These are phyloP conservation scores for Halocynthia roretzi DNA, from an alignment of 23 tunicate species.

Conservation along the genomic window DNA sequence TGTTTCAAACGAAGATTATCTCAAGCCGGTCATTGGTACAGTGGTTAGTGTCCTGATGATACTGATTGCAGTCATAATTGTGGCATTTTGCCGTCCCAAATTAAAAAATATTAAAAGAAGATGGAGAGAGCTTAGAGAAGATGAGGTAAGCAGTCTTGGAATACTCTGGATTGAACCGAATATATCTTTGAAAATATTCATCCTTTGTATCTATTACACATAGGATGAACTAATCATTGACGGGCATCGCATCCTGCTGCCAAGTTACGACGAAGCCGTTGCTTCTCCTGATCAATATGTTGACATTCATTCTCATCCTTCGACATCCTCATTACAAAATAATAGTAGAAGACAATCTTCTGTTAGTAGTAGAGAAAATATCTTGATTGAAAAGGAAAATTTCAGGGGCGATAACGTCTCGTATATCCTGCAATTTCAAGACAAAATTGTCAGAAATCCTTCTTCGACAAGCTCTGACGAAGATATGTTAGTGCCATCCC, in stretches of 20 bases:
- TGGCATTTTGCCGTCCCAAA: constrained; percentile 76
- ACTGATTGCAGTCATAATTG: constrained; percentile 40
- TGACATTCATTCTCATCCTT: not conserved
- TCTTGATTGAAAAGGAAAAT: too few species aligned
- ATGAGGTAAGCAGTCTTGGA: constrained; percentile 41
- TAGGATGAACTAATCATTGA: constrained; percentile 67
- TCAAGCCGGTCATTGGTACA: constrained; percentile 56
- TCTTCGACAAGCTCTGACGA: not conserved
- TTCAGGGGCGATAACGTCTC: too few species aligned
- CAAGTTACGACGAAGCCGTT: constrained; percentile 74
- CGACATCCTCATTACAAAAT: too few species aligned
- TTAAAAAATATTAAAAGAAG: constrained; percentile 68
- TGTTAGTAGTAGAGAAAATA: too few species aligned
- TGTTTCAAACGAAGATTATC: constrained; percentile 35
- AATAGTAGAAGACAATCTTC: too few species aligned
- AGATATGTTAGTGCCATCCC: not conserved
- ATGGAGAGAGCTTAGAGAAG: constrained; percentile 80
- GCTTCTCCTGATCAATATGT: constrained; percentile 19
- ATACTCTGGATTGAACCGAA: not conserved
- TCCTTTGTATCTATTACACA: too few species aligned
- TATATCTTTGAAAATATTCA: too few species aligned
- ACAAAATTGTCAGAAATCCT: too few species aligned
- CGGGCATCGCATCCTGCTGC: constrained; percentile 57
- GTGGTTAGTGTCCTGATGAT: constrained; percentile 52
- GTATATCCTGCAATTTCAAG: too few species aligned